Percentiles rank a stretch among this genome's conserved stretches.
These are phyloP conservation scores for Drosophila auraria DNA, from an alignment of 1,140 invertebrate species.

Conservation along the genomic window DNA sequence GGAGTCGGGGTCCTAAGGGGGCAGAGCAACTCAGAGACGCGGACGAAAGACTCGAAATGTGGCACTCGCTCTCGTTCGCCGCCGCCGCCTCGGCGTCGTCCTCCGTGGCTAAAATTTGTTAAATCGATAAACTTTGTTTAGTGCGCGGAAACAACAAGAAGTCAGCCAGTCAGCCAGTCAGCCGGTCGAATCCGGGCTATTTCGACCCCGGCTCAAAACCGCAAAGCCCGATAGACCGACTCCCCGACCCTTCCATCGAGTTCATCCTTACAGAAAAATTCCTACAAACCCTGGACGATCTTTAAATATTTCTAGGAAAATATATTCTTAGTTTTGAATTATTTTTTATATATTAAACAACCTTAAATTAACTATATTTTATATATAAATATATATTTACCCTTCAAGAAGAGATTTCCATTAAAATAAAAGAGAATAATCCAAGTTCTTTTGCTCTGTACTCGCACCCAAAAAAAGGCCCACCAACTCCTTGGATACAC, in stretches of 20 bases:
- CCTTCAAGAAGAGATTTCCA: no score
- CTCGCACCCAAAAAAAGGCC: slow-evolving; percentile 15
- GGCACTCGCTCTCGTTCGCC: slow-evolving; percentile 62
- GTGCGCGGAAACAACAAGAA: slow-evolving; percentile 75
- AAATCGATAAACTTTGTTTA: slow-evolving; percentile 84
- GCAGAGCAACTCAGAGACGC: slow-evolving; percentile 33
- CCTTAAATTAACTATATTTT: no score
- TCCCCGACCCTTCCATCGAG: slow-evolving; percentile 9
- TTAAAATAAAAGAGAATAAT: neutral
- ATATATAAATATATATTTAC: neutral
- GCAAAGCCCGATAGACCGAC: slow-evolving; percentile 20
- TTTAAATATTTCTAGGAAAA: no score
- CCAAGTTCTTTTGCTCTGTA: neutral
- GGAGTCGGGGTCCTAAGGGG: neutral
- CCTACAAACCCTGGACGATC: no score
- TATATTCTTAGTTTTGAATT: neutral
- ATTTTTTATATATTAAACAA: neutral
- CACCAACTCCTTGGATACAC: slow-evolving; percentile 66
- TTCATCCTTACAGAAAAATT: no score
- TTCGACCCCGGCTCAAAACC: slow-evolving; percentile 43
- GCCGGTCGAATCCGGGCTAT: slow-evolving; percentile 53
- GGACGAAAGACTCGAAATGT: slow-evolving; percentile 59
- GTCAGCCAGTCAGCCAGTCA: slow-evolving; percentile 29
- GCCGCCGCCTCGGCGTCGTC: no score
- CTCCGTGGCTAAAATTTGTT: slow-evolving; percentile 70